phyloP scores from a whole-genome alignment of 2,113 vertebrate genomes.

The Dipodomys ordii region DNA sequence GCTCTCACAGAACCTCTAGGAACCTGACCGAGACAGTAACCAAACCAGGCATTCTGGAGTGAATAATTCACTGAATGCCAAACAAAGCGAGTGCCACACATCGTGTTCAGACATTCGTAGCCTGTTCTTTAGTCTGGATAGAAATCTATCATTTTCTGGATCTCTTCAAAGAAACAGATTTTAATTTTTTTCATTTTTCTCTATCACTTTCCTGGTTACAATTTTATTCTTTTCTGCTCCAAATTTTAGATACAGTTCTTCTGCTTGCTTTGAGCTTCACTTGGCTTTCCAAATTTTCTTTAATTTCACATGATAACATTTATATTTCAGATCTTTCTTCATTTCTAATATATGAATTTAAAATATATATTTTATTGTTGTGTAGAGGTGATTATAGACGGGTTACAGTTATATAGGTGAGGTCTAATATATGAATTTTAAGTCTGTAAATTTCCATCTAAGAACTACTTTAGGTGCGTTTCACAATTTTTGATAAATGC shows the following conservation, averaged over 20 bases:
- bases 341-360: neutral
- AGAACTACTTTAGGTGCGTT: neutral
- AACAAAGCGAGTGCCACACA: neutral
- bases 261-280: neutral
- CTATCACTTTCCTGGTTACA: neutral
- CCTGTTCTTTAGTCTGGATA: neutral
- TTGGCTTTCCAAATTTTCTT: neutral
- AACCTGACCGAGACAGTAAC: neutral
- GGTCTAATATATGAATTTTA: neutral
- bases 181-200: neutral
- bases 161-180: neutral
- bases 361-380: neutral
- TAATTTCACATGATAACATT: neutral
- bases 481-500: neutral
- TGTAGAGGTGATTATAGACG: too few species aligned
- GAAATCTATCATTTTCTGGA: neutral
- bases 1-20: rapidly evolving
- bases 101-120: neutral
- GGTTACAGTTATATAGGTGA: too few species aligned
- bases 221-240: neutral
- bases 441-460: neutral
- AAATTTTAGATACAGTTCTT: neutral
- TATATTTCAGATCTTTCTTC: neutral
- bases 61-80: neutral
- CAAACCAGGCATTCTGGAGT: neutral